A percentile compares a stretch with the other conserved stretches of the same genome.
These are phyloP conservation scores for Allygus modestus DNA, from an alignment of 2,888 invertebrate genomes.

Conservation along the genomic window DNA sequence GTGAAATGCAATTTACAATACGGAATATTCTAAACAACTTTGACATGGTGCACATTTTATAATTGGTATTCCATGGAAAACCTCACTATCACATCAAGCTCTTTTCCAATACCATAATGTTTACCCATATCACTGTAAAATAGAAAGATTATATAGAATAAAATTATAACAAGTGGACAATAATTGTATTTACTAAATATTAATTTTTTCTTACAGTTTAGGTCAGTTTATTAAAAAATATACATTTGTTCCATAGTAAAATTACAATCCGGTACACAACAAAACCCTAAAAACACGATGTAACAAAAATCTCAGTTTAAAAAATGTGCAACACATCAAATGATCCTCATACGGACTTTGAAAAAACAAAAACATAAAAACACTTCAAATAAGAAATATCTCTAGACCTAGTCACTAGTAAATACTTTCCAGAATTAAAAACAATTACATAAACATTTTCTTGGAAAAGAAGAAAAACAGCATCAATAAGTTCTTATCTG, in stretches of 20 bases:
- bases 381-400: slow-evolving; percentile 5
- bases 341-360: not conserved
- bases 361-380: not conserved
- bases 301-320: not conserved
- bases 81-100: not conserved
- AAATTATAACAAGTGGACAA: too few species aligned
- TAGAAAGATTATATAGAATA: too few species aligned
- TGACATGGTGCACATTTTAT: slow-evolving; percentile 19
- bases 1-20: slow-evolving; percentile 13
- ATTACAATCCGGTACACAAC: not conserved
- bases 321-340: slow-evolving; percentile 3
- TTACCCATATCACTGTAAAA: too few species aligned
- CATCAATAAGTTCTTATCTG: slow-evolving; percentile 49
- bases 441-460: slow-evolving; percentile 59
- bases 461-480: slow-evolving; percentile 56
- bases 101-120: too few species aligned
- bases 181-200: too few species aligned
- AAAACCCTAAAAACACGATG: not conserved
- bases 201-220: too few species aligned
- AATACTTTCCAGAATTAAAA: slow-evolving; percentile 51
- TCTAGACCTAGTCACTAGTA: slow-evolving; percentile 55
- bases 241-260: not conserved
- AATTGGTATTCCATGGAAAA: not conserved
- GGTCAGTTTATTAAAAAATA: too few species aligned
- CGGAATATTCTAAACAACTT: not conserved